Conservation (phyloP, 2,113 vertebrate genomes). For the Mugil cephalus region DNA sequence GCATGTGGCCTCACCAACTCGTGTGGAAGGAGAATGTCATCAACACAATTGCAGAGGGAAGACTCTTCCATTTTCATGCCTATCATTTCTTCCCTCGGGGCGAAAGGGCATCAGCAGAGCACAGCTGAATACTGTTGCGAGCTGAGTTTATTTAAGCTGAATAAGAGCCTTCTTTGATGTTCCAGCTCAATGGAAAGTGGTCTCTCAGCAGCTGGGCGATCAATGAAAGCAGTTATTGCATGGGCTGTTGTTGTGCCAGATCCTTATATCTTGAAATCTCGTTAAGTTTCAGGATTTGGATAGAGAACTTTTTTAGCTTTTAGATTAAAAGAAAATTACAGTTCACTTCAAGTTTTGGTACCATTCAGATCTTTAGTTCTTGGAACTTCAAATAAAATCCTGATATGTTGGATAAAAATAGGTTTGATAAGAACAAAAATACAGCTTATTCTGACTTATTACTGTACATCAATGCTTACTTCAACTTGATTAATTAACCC, state of each 20-base stretch:
- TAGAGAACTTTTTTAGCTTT: too few relatives aligned
- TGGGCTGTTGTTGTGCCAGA: background rate
- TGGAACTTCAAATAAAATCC: too few relatives aligned
- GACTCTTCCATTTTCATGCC: slow-evolving; percentile 63
- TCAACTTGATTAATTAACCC: too few relatives aligned
- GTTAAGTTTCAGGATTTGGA: background rate
- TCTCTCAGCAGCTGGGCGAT: slow-evolving; percentile 19
- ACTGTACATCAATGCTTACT: too few relatives aligned
- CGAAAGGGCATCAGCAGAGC: slow-evolving; percentile 49
- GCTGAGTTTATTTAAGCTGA: slow-evolving; percentile 46
- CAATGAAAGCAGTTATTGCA: slow-evolving; percentile 10
- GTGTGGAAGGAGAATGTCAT: slow-evolving; percentile 51
- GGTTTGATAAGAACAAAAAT: too few relatives aligned
- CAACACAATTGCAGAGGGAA: slow-evolving; percentile 56
- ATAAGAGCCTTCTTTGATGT: slow-evolving; percentile 45
- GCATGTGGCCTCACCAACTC: slow-evolving; percentile 40
- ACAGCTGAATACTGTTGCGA: slow-evolving; percentile 25
- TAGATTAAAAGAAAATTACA: background rate
- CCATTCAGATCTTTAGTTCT: too few relatives aligned
- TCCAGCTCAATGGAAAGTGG: slow-evolving; percentile 28
- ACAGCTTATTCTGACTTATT: too few relatives aligned
- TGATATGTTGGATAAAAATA: too few relatives aligned
- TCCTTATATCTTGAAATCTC: background rate
- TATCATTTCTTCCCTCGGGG: slow-evolving; percentile 50
- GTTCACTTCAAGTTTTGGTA: background rate